Base-by-base conservation (phyloP, 2,888 invertebrate genomes). In the Conops quadrifasciatus region DNA sequence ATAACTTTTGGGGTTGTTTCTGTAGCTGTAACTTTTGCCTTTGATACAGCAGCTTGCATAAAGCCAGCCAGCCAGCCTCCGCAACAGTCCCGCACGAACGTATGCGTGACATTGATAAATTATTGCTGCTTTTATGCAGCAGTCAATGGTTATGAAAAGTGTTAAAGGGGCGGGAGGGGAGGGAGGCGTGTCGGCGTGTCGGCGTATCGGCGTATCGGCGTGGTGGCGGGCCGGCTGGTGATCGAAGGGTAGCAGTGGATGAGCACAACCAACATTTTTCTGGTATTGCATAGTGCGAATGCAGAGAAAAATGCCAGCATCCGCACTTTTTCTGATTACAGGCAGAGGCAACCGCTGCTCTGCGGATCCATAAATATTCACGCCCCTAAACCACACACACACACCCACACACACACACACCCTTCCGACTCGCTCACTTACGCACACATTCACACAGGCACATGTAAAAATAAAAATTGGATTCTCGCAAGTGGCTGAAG, bases 71-170 rank as follows among this genome's bases (percentile, higher is more conserved):
- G n/a, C n/a, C n/a, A n/a, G n/a, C n/a, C n/a, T n/a, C n/a, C n/a
- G n/a, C n/a, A n/a, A n/a, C n/a, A n/a, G n/a, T n/a, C n/a, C n/a
- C n/a, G 36, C 36, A 4, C 28, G 47, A 58, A 11, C 56, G 59
- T 43, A 43, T 11, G 13, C 26, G 15, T 67, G 71, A 71, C 67
- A 53, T 67, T 71, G 71, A 71, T 71, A 63, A 71, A 71, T 71
- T 59, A 51, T 28, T 53, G 47, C 53, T n/a, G 5, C 53, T 9
- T 24, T 19, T 30, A 28, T 30, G 36, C 16, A 45, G 16, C 28
- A 19, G 21, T 28, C 4, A 2, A 30, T 36, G n/a, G 47, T 13
- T 49, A 43, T 53, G 53, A 53, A 53, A 53, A 4, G 9, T 45
- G 45, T 45, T 45, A 1, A 15, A 13, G 45, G 45, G 15, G 49